Base-by-base conservation (phyloP, 1,140 invertebrate species). In the Atopsyche davidsoni region DNA sequence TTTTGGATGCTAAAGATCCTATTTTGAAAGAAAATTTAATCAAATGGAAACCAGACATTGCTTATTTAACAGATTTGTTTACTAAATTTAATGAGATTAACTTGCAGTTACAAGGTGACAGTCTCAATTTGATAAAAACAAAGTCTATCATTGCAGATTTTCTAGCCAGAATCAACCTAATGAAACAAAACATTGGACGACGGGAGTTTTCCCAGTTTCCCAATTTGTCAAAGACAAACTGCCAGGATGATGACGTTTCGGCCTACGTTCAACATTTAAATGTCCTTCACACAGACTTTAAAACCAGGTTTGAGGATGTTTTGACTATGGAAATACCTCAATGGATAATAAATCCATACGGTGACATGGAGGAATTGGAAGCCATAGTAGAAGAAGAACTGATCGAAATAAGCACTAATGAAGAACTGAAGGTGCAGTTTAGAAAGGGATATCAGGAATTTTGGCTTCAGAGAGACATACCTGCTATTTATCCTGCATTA, bases 111-210 rank as follows among this genome's bases (percentile, higher is more conserved):
- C 62, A 68, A 65, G 64, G 60, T 34, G 61, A 64, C 59, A 24
- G 64, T 19, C 40, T 66, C 51, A 67, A 68, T 58, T 64, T 67
- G 34, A 65, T 68, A 56, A 67, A 68, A 61, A 63, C 60, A 63
- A 66, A 32, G 17, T 48, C 36, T 9, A 50, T 58, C 45, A 56
- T 57, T 25, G 46, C 50, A 25, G 24, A 13, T 3, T 52, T 57
- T 60, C 34, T 47, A 57, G 51, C 10, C 39, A 59, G 44, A 46
- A 23, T 46, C 10, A 35, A 57, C 56, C 31, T 55, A 45, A 59
- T 56, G 43, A 58, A 61, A 47, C 41, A 60, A 61, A 61, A 59
- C 42, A 54, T 61, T 61, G 40, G 47, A 43, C 55, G 50, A 44
- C 7, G 58, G 36, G 48, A 60, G 54, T 62, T 61, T 55, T 61